Conservation (phyloP, 2,888 invertebrate genomes). For the Epicampocera succincta region DNA sequence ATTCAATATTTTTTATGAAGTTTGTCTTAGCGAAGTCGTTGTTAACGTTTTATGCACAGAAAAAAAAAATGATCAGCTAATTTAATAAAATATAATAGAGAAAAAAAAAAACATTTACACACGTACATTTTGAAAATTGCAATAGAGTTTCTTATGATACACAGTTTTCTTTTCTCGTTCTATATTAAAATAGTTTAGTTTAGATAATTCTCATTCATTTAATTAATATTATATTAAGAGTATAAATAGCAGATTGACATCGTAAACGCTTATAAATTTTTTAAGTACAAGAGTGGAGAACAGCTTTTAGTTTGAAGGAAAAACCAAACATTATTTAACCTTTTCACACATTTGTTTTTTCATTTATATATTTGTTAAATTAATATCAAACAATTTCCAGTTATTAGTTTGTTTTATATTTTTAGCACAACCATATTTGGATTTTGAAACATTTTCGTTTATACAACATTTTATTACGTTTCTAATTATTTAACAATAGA, state of each 20-base stretch:
- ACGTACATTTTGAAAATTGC: no score
- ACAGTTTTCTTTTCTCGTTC: neutral
- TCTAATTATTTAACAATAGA: conserved; percentile 10
- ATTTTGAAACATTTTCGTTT: conserved; percentile 68
- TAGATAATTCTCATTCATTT: conserved; percentile 4
- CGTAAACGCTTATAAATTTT: conserved; percentile 5
- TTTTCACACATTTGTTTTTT: conserved; percentile 10
- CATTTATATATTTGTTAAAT: conserved; percentile 25
- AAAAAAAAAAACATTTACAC: no score
- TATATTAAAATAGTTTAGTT: conserved; percentile 5
- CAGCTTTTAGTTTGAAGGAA: conserved; percentile 42
- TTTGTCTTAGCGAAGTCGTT: no score
- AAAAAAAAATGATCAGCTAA: no score
- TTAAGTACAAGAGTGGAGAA: conserved; percentile 27
- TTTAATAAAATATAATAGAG: no score
- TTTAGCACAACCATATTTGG: conserved; percentile 73
- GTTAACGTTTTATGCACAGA: no score
- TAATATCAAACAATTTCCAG: conserved; percentile 44
- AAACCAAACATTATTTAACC: conserved; percentile 61
- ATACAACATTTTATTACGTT: conserved; percentile 56
- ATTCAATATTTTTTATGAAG: no score
- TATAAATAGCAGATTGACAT: conserved; percentile 41
- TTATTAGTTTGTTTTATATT: conserved; percentile 29
- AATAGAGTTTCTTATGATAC: no score
- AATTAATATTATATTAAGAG: neutral